phyloP scores from a whole-genome alignment of 2,797 vertebrate genomes.

The Sylvilagus floridanus region DNA sequence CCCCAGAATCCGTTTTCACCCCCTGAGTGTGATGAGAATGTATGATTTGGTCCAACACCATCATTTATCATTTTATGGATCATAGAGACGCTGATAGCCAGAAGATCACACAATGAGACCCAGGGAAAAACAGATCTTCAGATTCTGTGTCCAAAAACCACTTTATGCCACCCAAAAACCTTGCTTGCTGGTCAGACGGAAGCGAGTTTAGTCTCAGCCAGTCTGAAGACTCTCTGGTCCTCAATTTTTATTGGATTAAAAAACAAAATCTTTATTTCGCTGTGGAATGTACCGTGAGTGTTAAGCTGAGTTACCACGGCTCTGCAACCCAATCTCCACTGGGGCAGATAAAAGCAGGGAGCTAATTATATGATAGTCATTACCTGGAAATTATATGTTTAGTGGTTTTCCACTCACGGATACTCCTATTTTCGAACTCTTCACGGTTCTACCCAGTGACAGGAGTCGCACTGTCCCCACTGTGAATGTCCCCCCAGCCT shows the following conservation, averaged over 20 bases:
- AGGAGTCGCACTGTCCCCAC: constrained; percentile 80
- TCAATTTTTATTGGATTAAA: not conserved
- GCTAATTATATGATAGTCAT: constrained; percentile 87
- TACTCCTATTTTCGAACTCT: constrained; percentile 85
- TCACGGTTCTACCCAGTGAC: constrained; percentile 80
- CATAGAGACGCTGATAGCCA: not conserved
- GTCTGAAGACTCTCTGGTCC: not conserved
- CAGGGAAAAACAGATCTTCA: not conserved
- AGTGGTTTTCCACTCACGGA: constrained; percentile 84
- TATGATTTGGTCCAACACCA: not conserved
- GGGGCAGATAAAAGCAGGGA: constrained; percentile 79
- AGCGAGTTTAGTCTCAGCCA: not conserved
- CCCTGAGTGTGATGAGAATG: not conserved
- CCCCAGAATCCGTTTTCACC: not conserved
- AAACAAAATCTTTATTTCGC: constrained; percentile 41
- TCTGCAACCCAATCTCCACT: constrained; percentile 72
- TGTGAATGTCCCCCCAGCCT: constrained; percentile 58
- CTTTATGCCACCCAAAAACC: not conserved
- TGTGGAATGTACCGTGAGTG: constrained; percentile 25
- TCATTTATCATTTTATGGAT: not conserved
- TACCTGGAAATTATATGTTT: constrained; percentile 89
- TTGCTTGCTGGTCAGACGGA: not conserved
- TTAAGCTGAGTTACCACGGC: constrained; percentile 58
- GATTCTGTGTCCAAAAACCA: not conserved
- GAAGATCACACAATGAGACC: not conserved